These are phyloP conservation scores for Trichechus manatus DNA, from an alignment of 2,113 vertebrate species.

Conservation along the genomic window DNA sequence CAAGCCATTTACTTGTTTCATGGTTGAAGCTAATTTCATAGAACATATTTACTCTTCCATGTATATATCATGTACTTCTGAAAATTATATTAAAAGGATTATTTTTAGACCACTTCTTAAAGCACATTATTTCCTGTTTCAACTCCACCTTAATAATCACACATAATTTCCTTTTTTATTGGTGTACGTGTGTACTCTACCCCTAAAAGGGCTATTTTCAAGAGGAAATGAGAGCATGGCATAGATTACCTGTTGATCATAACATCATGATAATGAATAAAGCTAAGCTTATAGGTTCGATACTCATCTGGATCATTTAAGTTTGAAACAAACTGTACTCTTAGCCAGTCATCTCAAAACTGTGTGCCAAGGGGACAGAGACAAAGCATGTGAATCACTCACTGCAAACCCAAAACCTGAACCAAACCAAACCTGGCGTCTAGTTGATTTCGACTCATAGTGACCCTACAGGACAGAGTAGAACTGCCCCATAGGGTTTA, in stretches of 20 bases:
- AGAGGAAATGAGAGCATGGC: constrained; percentile 55
- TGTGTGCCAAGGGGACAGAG: neutral
- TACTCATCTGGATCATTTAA: constrained; percentile 49
- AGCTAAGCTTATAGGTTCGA: constrained; percentile 47
- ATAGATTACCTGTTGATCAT: constrained; percentile 69
- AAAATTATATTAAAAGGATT: constrained; percentile 73
- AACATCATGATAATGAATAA: constrained; percentile 31
- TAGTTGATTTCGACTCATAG: too few relatives aligned
- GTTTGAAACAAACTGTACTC: constrained; percentile 58
- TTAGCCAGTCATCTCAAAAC: constrained; percentile 68
- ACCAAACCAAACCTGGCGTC: too few relatives aligned
- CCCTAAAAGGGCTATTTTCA: constrained; percentile 81
- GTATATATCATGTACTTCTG: neutral
- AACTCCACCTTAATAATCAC: constrained; percentile 80
- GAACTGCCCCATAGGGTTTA: too few relatives aligned
- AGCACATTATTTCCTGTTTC: constrained; percentile 83
- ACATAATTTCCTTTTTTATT: constrained; percentile 38
- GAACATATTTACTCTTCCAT: constrained; percentile 31
- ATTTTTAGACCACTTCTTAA: constrained; percentile 80
- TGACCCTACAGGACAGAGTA: too few relatives aligned
- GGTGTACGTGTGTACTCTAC: neutral
- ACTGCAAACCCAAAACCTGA: neutral
- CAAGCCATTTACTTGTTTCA: constrained; percentile 39
- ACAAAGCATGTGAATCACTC: neutral
- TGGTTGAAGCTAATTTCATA: neutral